Percentiles rank a stretch among this genome's conserved stretches.
phyloP scores from a whole-genome alignment of 2,888 invertebrate genomes.

The Mystacides longicornis region DNA sequence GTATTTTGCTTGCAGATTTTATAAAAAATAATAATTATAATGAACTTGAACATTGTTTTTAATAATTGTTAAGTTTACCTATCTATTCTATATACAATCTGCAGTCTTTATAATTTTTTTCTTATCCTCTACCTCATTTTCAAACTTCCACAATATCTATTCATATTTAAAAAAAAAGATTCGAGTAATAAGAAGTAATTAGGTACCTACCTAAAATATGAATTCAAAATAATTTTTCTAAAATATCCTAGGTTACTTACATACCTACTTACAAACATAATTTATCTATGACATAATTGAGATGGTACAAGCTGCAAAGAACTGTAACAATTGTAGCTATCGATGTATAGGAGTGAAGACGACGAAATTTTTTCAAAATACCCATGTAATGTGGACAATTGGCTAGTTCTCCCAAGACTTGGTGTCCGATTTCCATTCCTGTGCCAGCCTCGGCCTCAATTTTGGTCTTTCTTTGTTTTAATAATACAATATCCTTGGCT shows the following conservation, averaged over 20 bases:
- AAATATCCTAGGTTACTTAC: not conserved
- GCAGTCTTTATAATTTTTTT: too few species aligned
- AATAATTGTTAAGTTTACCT: too few species aligned
- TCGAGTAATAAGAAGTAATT: too few species aligned
- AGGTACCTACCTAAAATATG: too few species aligned
- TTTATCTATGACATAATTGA: conserved; percentile 30
- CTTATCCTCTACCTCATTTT: too few species aligned
- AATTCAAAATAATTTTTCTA: not conserved
- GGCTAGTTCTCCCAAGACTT: conserved; percentile 61
- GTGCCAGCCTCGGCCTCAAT: conserved; percentile 70
- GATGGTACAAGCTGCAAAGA: conserved; percentile 58
- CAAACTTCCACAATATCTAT: too few species aligned
- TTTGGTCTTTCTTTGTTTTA: conserved; percentile 67
- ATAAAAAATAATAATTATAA: too few species aligned
- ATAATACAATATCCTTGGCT: conserved; percentile 63
- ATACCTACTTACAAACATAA: conserved; percentile 13
- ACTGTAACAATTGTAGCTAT: conserved; percentile 70
- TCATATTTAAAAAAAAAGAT: too few species aligned
- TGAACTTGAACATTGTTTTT: too few species aligned
- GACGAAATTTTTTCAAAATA: conserved; percentile 66
- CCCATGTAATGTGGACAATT: conserved; percentile 74
- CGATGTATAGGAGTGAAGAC: conserved; percentile 70
- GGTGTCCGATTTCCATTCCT: conserved; percentile 70
- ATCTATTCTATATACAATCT: too few species aligned
- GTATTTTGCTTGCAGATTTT: too few species aligned